Evolutionary conservation across 1,140 invertebrate species (phyloP), one percentile per base, ranked within the genome.

Genomic region (Cydia strobilella): DNA sequence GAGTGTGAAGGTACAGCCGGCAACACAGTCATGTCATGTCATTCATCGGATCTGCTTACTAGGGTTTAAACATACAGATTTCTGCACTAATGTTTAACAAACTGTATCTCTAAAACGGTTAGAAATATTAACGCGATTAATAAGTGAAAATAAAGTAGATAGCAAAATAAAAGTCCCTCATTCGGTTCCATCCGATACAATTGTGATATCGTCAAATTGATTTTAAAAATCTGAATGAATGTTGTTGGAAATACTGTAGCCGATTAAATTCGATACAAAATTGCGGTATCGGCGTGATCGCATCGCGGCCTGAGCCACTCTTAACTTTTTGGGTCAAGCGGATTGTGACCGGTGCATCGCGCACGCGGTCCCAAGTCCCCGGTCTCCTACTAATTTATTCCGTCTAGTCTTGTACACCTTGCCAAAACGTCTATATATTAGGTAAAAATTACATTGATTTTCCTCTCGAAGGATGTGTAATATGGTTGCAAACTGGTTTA

Each of bases 251-350:
- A 23, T 54, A 48, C 48, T 51, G 48, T 23, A 59, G 7, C 20
- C 18, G 54, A 23, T 59, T 20, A 59, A 59, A 10, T 59, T 59
- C 9, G 54, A 59, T 7, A 59, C 54, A 23, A 59, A 23, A 23
- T 59, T 23, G 20, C n/a, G 82, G 83, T 89, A 91, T 91, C 88
- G 84, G 83, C 75, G 75, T 83, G 88, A 90, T 91, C 89, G 82
- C 76, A 59, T 75, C 76, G 76, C 76, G 20, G 25, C 51, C 75
- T 71, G 75, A 75, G 76, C 79, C 87, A 83, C 88, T 86, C 82
- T 82, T 82, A 86, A 77, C 84, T 91, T 90, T 92, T 87, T 92
- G 87, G 90, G 90, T 91, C 90, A 90, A 91, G 90, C 85, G 83
- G 82, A 78, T 78, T 81, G 79, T 82, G 85, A 85, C 88, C 82